Evolutionary conservation across 2,888 invertebrate genomes (phyloP).

Genomic region (Sesia bembeciformis): DNA sequence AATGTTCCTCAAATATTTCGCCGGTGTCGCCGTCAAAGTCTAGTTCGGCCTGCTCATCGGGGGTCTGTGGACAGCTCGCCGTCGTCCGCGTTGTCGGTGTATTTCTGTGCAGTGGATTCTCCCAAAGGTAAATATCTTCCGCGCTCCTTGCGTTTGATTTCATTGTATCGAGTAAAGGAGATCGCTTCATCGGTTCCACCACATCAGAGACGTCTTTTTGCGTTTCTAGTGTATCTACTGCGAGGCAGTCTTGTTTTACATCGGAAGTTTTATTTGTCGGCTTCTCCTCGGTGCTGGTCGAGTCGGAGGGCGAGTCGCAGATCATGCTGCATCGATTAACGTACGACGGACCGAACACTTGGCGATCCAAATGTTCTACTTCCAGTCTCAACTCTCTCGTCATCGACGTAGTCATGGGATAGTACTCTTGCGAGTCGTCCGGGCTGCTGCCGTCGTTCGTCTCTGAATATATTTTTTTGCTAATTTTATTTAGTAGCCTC

Average conservation of each 20-base stretch:
- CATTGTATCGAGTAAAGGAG: constrained; percentile 47
- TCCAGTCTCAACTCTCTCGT: constrained; percentile 88
- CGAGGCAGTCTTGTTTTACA: constrained; percentile 27
- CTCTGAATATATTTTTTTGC: constrained; percentile 39
- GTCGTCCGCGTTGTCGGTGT: constrained; percentile 58
- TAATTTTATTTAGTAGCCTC: constrained; percentile 28
- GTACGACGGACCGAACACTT: constrained; percentile 80
- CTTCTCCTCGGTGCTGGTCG: constrained; percentile 57
- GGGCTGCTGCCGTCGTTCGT: constrained; percentile 79
- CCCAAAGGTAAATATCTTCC: constrained; percentile 85
- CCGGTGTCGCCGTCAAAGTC: constrained; percentile 78
- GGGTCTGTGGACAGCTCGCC: constrained; percentile 75
- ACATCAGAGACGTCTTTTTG: constrained; percentile 29
- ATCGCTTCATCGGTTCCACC: constrained; percentile 39
- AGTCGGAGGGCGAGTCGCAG: constrained; percentile 60
- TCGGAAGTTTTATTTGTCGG: constrained; percentile 30
- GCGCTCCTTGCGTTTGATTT: constrained; percentile 66
- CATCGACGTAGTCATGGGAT: constrained; percentile 91
- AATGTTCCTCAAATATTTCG: constrained; percentile 77
- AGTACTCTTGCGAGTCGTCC: constrained; percentile 87
- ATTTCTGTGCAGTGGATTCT: constrained; percentile 81
- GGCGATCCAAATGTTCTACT: constrained; percentile 87
- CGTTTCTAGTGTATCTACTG: constrained; percentile 27
- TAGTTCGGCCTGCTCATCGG: constrained; percentile 82
- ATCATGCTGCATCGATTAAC: constrained; percentile 48